A percentile compares a stretch with the other conserved stretches of the same genome.
Conservation (phyloP, 2,797 vertebrate species). For the Enteromius unitaeniatus region DNA sequence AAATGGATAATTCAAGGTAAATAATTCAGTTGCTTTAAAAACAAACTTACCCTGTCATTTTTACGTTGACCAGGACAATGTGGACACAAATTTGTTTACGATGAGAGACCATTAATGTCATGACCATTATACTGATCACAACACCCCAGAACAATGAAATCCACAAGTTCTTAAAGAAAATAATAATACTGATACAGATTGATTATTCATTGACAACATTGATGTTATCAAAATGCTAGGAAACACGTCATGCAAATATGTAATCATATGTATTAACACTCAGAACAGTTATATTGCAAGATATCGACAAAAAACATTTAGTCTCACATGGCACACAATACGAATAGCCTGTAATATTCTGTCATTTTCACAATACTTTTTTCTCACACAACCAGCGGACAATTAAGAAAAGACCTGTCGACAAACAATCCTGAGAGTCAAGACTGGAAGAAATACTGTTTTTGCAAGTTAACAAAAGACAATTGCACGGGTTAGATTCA, state of each 20-base stretch:
- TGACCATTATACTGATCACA: constrained; percentile 18
- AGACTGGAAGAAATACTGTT: constrained; percentile 39
- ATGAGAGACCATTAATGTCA: not conserved
- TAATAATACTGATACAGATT: constrained; percentile 25
- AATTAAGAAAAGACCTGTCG: constrained; percentile 30
- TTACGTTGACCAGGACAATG: not conserved
- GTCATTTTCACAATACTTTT: constrained; percentile 21
- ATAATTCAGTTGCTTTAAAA: not conserved
- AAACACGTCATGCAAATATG: constrained; percentile 47
- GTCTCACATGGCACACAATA: constrained; percentile 21
- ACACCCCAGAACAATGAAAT: constrained; percentile 30
- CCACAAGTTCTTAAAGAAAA: constrained; percentile 10
- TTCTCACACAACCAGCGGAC: constrained; percentile 31
- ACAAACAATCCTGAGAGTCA: constrained; percentile 51
- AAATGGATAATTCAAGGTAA: not conserved
- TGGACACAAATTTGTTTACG: not conserved
- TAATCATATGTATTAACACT: constrained; percentile 26
- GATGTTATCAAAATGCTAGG: constrained; percentile 33
- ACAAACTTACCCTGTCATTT: not conserved
- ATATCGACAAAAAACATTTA: constrained; percentile 43
- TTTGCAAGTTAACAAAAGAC: constrained; percentile 40
- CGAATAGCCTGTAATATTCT: constrained; percentile 26
- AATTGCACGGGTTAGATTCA: constrained; percentile 21
- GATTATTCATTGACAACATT: constrained; percentile 30
- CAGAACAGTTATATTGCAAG: constrained; percentile 43